These are phyloP conservation scores for Pollachius pollachius DNA, from an alignment of 2,113 vertebrate genomes.

Conservation along the genomic window DNA sequence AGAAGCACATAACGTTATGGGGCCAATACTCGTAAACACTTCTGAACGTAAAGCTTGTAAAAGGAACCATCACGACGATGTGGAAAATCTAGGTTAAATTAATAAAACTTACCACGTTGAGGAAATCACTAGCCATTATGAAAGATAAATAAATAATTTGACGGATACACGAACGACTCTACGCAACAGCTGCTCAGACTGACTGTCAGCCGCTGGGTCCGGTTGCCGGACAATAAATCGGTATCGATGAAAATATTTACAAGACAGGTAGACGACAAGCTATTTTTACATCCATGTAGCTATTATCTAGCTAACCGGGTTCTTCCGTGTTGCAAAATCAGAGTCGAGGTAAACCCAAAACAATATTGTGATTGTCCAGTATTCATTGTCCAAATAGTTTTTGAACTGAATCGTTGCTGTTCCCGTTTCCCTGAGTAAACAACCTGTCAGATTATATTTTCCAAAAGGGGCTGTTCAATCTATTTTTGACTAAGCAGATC, in stretches of 20 bases:
- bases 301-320: slow-evolving; percentile 60
- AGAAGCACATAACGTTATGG: background rate
- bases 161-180: slow-evolving; percentile 1
- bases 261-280: background rate
- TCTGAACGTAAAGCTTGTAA: too few relatives aligned
- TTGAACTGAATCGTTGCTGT: background rate
- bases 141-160: slow-evolving; percentile 13
- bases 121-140: slow-evolving; percentile 53
- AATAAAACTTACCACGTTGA: slow-evolving; percentile 51
- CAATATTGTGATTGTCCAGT: background rate
- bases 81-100: too few relatives aligned
- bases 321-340: slow-evolving; percentile 29
- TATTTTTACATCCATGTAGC: slow-evolving; percentile 11
- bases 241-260: background rate
- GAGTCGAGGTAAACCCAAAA: slow-evolving; percentile 10
- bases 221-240: background rate
- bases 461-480: background rate
- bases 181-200: background rate
- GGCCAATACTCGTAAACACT: background rate
- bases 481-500: slow-evolving; percentile 47
- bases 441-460: background rate
- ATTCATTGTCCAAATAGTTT: slow-evolving; percentile 43
- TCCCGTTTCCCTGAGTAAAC: background rate
- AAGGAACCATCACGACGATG: too few relatives aligned
- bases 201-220: background rate